Conservation (phyloP, 2,113 vertebrate species). For the Strigops habroptila region DNA sequence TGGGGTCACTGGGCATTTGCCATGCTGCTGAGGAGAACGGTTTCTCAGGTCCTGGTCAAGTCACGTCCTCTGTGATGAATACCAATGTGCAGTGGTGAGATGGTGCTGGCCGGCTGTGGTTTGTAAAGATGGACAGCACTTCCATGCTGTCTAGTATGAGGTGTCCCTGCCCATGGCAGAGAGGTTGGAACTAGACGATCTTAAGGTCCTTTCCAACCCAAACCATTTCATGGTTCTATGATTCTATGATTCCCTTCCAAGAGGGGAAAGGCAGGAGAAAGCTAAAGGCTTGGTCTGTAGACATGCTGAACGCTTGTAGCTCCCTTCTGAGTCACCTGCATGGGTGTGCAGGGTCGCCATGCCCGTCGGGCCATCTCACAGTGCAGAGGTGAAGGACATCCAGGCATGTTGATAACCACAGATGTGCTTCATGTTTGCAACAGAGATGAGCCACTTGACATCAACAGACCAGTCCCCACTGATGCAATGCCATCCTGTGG, state of each 20-base stretch:
- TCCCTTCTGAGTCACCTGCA: neutral
- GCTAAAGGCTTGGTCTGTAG: neutral
- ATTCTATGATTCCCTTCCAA: neutral
- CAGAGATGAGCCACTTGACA: neutral
- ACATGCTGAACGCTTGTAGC: neutral
- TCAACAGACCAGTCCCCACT: rapidly evolving
- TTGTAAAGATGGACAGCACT: neutral
- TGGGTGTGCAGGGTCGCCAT: rapidly evolving
- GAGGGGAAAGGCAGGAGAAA: neutral
- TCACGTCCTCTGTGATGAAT: neutral
- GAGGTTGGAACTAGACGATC: neutral
- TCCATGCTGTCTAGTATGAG: neutral
- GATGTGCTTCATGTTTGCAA: neutral
- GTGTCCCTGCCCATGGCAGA: neutral
- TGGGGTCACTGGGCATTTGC: conserved; percentile 44
- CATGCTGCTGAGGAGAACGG: neutral
- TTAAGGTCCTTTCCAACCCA: neutral
- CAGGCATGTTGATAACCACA: neutral
- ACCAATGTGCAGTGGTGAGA: neutral
- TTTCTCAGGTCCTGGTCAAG: neutral
- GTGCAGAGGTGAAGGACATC: neutral
- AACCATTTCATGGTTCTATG: neutral
- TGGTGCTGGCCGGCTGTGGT: neutral
- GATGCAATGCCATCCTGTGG: neutral
- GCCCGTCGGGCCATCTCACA: neutral